Base-by-base conservation (phyloP, 2,888 invertebrate species). In the Eupsilia transversa region DNA sequence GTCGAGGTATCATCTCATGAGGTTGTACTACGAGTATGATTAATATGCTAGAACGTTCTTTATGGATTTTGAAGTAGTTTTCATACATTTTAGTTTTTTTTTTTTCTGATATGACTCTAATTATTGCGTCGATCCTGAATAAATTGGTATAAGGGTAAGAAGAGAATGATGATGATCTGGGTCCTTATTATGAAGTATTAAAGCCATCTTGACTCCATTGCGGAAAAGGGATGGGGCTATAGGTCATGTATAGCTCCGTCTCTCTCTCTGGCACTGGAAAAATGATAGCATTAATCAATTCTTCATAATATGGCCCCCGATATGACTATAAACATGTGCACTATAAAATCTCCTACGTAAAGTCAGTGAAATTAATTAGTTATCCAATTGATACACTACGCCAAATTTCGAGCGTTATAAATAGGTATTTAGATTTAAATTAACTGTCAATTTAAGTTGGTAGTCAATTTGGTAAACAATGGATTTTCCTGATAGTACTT, bases 31-130 rank as follows among this genome's bases (percentile, higher is more conserved):
- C 27, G 49, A 46, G 41, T 43, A 69, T 77, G 14, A 35, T 67
- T 23, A 14, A 56, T 14, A 43, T 9, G 30, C 5, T 78, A 56
- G 41, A 69, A 69, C 30, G 33, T 52, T 73, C 5, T 61, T 61
- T 64, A 63, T 73, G 83, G 68, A 61, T 35, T 43, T 83, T 35
- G 67, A 59, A 67, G 38, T 59, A 60, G 17, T 59, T 59, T 59
- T 23, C 30, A 20, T 56, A 56, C 0, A n/a, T 0, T 2, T 27
- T 27, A 0, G 14, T 14, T 14, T 54, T 54, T 54, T 2, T 27
- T 30, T 27, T 27, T 54, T 54, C 14, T 54, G 14, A 4, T 14
- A 14, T 14, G 14, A 54, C 6, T 17, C 5, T 27, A 27, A 54
- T 6, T 27, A 27, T 27, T 17, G 6, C 6, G 14, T 17, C 6